Base-by-base conservation (phyloP, 2,113 vertebrate species). In the Perca fluviatilis region DNA sequence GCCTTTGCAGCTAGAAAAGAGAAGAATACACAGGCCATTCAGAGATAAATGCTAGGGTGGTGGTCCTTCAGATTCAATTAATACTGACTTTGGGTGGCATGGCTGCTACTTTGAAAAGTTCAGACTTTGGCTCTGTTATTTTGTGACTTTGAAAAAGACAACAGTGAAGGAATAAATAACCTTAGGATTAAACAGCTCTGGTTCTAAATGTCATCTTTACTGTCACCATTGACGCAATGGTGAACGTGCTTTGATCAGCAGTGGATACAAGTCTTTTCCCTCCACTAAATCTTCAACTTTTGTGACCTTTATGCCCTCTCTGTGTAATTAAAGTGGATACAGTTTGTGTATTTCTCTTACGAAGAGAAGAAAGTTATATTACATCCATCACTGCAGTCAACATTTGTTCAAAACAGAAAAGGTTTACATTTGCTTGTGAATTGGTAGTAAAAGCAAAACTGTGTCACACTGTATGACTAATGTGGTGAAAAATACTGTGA, bases 51-150 rank as follows among this genome's bases (percentile, higher is more conserved):
- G 71, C 85, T 0, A 78, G 66, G 83, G 79, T 83, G 91, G 89
- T 89, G 89, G 91, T 86, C 89, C 80, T 90, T 83, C 61, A 79
- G 56, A 91, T 91, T 92, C 80, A 92, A 91, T 93, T 92, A 93
- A 91, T 85, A 67, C 80, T 69, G 82, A 79, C 82, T 89, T 88
- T 89, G 89, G 86, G 89, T 91, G 84, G 88, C 72, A 69, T 11
- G 79, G 86, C 63, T 64, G 78, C 79, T 40, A 36, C 85, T 91
- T 85, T 84, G 69, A 82, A 77, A 77, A 25, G 62, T 77, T 79
- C 77, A 19, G 81, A 74, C 80, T 66, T 68, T 43, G 60, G 57
- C 9, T 71, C 7, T 43, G 53, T 66, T 76, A 49, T 79, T 86
- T 85, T 49, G 64, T 51, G n/a, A 47, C 53, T 79, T 61, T 86